Evolutionary conservation across 2,797 vertebrate species (phyloP), one percentile per base, ranked within the genome.

Genomic region (Jordanella pulchra): DNA sequence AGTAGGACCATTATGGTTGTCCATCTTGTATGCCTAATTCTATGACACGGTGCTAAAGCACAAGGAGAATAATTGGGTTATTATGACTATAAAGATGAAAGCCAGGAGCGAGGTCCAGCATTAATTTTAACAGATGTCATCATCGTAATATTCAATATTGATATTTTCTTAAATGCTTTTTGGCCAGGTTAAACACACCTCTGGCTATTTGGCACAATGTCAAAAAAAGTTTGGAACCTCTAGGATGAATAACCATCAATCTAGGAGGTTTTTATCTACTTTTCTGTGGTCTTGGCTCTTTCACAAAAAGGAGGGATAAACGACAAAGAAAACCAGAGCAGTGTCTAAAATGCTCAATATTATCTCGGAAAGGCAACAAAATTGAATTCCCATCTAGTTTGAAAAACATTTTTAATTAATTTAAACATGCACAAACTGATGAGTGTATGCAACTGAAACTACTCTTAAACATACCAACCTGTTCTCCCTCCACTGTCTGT

Each of bases 401-500:
- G 5, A 35, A 35, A 2, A 35, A 35, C 1, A 35, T 35, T 10
- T 21, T 7, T 18, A 35, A 2, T 12, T 7, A 61, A 42, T 63
- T 63, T n/a, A 3, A 42, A 39, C 21, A 21, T 39, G 32, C 30
- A 61, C 32, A 39, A 11, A 42, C 35, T 42, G 39, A 63, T 63
- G 14, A 63, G 14, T 15, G 1, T 15, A 63, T 17, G 39, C 56
- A 61, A 61, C 4, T 21, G 10, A 4, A 63, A 44, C 2, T 39
- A 25, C 12, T n/a, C 3, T 21, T 42, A 14, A 70, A 61, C 25
- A 63, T 85, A 95, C 96, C 79, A 93, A 94, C 96, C 75, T 96
- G 95, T 60, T 96, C 97, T 0, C 94, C 95, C 73, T 97, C 97
- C 75, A 95, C 96, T 70, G 93, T 94, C 0, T 96, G 97, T 65